Conservation (phyloP, 2,113 vertebrate genomes). For the Gymnocephalus cernua region DNA sequence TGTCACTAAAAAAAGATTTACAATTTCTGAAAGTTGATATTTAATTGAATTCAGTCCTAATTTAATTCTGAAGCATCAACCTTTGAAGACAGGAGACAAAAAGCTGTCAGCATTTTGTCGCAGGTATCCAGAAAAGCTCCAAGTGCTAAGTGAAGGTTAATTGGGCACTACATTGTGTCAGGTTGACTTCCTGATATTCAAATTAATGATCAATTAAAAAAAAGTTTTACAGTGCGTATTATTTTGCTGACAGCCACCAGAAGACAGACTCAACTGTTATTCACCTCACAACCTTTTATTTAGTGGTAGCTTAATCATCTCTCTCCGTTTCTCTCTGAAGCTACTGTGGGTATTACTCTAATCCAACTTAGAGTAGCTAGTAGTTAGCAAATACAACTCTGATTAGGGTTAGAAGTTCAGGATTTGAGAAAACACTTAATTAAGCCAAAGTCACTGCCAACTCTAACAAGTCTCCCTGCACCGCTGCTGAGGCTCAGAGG, state of each 20-base stretch:
- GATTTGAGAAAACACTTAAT: constrained; percentile 29
- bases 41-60: constrained; percentile 1
- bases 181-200: constrained; percentile 35
- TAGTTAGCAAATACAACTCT: constrained; percentile 30
- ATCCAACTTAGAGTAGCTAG: too few relatives aligned
- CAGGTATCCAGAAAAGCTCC: not conserved
- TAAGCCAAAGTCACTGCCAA: constrained; percentile 41
- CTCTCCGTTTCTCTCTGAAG: not conserved
- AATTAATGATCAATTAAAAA: constrained; percentile 25
- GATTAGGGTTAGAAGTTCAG: constrained; percentile 9
- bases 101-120: not conserved
- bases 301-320: not conserved
- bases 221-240: not conserved
- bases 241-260: constrained; percentile 18
- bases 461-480: not conserved
- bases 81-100: constrained; percentile 1
- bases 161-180: constrained; percentile 18
- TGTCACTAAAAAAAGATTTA: not conserved
- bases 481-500: not conserved
- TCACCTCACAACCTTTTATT: not conserved
- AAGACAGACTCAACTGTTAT: not conserved
- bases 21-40: constrained; percentile 5
- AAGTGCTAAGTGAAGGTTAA: constrained; percentile 22
- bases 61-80: constrained; percentile 14
- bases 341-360: not conserved